Percentiles rank a stretch among this genome's conserved stretches.
phyloP scores from a whole-genome alignment of 2,797 vertebrate species.

The Enteromius radiatus region DNA sequence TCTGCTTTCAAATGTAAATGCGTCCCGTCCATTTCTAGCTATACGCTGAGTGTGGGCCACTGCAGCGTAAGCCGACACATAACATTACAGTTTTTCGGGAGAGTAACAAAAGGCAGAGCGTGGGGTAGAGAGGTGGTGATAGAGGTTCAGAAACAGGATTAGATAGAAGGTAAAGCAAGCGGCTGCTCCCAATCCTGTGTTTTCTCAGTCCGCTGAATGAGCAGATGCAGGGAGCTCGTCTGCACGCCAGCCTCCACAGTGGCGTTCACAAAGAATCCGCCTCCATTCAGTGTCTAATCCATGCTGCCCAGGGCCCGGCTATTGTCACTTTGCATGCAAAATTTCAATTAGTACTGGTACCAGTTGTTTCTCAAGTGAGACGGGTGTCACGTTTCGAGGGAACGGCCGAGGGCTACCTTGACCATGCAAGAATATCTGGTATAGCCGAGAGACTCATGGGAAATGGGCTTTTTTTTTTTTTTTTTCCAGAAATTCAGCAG shows the following conservation, averaged over 20 bases:
- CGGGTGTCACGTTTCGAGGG: slow-evolving; percentile 73
- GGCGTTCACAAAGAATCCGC: slow-evolving; percentile 85
- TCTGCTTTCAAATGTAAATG: slow-evolving; percentile 79
- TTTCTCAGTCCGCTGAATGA: slow-evolving; percentile 75
- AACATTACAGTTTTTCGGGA: slow-evolving; percentile 66
- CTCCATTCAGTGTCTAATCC: slow-evolving; percentile 84
- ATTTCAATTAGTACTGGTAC: slow-evolving; percentile 88
- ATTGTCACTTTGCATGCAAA: slow-evolving; percentile 86
- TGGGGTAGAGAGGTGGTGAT: slow-evolving; percentile 46
- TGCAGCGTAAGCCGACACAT: slow-evolving; percentile 60
- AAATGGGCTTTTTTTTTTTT: slow-evolving; percentile 37
- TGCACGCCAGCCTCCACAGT: slow-evolving; percentile 79
- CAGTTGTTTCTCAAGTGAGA: slow-evolving; percentile 80
- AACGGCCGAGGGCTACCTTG: slow-evolving; percentile 73
- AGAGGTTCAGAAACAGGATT: slow-evolving; percentile 70
- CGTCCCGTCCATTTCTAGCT: slow-evolving; percentile 61
- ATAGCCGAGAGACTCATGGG: slow-evolving; percentile 54
- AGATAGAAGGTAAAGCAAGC: slow-evolving; percentile 79
- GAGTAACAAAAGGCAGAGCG: slow-evolving; percentile 69
- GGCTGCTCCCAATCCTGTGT: slow-evolving; percentile 72
- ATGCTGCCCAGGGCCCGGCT: slow-evolving; percentile 76
- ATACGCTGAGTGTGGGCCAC: slow-evolving; percentile 62
- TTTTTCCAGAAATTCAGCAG: slow-evolving; percentile 40
- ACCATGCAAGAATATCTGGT: slow-evolving; percentile 68
- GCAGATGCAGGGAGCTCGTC: slow-evolving; percentile 79